Percentiles rank a stretch among this genome's conserved stretches.
phyloP scores from a whole-genome alignment of 2,888 invertebrate species.

The Metellina segmentata region DNA sequence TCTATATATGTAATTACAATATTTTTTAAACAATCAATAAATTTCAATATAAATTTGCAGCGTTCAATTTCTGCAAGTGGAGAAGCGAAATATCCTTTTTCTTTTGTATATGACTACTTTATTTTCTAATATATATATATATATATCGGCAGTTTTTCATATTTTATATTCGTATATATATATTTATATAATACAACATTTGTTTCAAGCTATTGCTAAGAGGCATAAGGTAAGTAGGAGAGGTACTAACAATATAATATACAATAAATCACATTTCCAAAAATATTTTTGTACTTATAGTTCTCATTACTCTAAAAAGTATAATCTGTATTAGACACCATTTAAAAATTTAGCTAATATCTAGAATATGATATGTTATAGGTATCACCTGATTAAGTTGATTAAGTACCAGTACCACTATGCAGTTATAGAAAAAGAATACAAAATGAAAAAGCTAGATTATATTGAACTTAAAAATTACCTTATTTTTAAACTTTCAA shows the following conservation, averaged over 20 bases:
- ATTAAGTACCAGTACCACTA: slow-evolving; percentile 47
- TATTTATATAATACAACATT: slow-evolving; percentile 34
- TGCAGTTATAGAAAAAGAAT: background rate
- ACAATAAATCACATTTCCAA: slow-evolving; percentile 73
- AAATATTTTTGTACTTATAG: slow-evolving; percentile 72
- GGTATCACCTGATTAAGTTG: slow-evolving; percentile 65
- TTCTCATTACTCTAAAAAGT: slow-evolving; percentile 66
- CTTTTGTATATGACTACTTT: slow-evolving; percentile 22
- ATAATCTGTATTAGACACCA: slow-evolving; percentile 47
- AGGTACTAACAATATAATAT: slow-evolving; percentile 67
- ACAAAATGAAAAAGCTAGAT: too few species aligned
- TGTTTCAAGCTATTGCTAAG: slow-evolving; percentile 45
- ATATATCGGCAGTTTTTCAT: slow-evolving; percentile 62
- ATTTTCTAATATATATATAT: slow-evolving; percentile 57
- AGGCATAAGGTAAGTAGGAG: slow-evolving; percentile 51
- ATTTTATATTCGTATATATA: slow-evolving; percentile 56
- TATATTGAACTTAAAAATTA: background rate
- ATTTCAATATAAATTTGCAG: slow-evolving; percentile 50
- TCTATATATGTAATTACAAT: slow-evolving; percentile 52
- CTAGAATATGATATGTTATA: slow-evolving; percentile 70
- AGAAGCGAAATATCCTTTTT: slow-evolving; percentile 47
- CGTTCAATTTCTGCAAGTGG: slow-evolving; percentile 39
- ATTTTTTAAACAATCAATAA: slow-evolving; percentile 56
- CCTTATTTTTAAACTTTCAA: background rate
- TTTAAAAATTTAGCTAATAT: slow-evolving; percentile 62